A percentile compares a stretch with the other conserved stretches of the same genome.
Evolutionary conservation across 2,888 invertebrate species (phyloP).

Genomic region (Hofmannophila pseudospretella): DNA sequence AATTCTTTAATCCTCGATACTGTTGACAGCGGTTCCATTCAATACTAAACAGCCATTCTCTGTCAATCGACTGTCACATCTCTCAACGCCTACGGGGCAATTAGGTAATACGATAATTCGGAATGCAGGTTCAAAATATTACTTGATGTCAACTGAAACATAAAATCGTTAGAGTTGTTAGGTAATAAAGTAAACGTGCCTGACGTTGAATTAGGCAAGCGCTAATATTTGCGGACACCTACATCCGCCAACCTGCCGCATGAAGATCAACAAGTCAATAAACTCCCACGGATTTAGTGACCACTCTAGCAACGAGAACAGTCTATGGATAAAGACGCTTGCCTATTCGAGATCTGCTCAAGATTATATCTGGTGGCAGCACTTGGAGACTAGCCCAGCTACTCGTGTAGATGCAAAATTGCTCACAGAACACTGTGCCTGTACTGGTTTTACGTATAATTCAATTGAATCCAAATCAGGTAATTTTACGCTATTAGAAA

Average conservation of each 20-base stretch:
- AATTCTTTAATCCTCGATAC: constrained; percentile 27
- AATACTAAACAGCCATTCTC: constrained; percentile 27
- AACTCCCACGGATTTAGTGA: constrained; percentile 46
- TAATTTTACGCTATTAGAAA: no score
- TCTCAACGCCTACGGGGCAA: constrained; percentile 38
- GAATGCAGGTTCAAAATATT: constrained; percentile 35
- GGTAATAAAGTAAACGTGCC: constrained; percentile 58
- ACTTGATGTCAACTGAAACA: constrained; percentile 43
- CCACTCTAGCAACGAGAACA: constrained; percentile 12
- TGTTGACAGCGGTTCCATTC: constrained; percentile 37
- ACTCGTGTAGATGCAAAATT: no score
- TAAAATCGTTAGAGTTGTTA: constrained; percentile 41
- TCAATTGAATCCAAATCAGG: no score
- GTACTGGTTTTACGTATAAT: no score
- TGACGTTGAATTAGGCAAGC: constrained; percentile 57
- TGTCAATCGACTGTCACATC: constrained; percentile 40
- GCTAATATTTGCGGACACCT: constrained; percentile 73
- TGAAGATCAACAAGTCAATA: constrained; percentile 46
- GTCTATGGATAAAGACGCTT: no score
- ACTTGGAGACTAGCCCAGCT: no score
- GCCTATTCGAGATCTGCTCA: no score
- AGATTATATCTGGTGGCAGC: no score
- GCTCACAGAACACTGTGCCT: no score
- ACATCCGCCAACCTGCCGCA: constrained; percentile 63
- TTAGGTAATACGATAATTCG: constrained; percentile 25